Evolutionary conservation across 2,113 vertebrate species (phyloP).

Genomic region (Eurystomus gularis): DNA sequence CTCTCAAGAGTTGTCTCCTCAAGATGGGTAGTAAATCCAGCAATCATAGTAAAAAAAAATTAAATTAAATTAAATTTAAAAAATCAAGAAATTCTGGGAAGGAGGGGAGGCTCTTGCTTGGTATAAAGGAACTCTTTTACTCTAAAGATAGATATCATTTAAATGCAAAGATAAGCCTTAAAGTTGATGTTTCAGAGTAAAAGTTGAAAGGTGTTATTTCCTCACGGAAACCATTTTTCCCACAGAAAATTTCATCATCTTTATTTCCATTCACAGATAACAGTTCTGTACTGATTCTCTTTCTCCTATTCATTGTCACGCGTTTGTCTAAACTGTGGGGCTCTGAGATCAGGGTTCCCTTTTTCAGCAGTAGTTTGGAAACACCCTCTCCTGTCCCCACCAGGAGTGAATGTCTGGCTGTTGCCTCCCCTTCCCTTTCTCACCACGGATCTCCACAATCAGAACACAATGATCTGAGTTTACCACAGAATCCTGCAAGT

Average conservation of each 20-base stretch:
- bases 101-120: not conserved
- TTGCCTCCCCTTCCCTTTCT: not conserved
- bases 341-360: not conserved
- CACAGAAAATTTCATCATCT: not conserved
- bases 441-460: accelerated
- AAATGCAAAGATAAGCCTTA: not conserved
- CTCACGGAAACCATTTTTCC: not conserved
- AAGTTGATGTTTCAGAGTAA: not conserved
- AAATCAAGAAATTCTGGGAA: not conserved
- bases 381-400: not conserved
- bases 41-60: no score
- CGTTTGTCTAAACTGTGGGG: not conserved
- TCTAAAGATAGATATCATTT: not conserved
- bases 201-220: not conserved
- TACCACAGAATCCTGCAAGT: not conserved
- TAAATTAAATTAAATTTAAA: no score
- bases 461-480: not conserved
- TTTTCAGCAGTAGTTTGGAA: not conserved
- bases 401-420: not conserved
- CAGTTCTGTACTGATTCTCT: not conserved
- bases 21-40: not conserved
- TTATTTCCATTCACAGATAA: not conserved
- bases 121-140: not conserved
- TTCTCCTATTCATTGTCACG: not conserved
- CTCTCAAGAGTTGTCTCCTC: not conserved